phyloP scores from a whole-genome alignment of 1,140 invertebrate genomes.

The Solenopsis invicta region DNA sequence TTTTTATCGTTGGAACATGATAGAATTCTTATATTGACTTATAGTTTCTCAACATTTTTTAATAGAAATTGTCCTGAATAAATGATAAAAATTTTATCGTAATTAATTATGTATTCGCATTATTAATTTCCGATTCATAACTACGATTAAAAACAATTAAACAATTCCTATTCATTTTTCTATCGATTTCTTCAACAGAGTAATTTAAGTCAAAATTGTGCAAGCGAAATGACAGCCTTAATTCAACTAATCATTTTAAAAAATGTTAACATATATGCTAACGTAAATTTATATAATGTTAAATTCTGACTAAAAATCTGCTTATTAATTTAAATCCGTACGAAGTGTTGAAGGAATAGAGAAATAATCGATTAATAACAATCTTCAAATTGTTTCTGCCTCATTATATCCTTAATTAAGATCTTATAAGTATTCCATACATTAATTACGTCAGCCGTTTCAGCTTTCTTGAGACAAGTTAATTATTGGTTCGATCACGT shows the following conservation, averaged over 20 bases:
- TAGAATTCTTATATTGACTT: too few relatives aligned
- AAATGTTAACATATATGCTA: background rate
- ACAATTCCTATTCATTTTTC: too few relatives aligned
- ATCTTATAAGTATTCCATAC: constrained; percentile 17
- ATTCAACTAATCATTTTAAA: too few relatives aligned
- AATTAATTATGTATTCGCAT: too few relatives aligned
- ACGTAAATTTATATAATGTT: background rate
- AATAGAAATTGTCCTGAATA: too few relatives aligned
- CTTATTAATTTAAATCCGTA: background rate
- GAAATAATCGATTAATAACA: constrained; percentile 10
- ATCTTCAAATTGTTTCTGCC: background rate
- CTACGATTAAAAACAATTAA: too few relatives aligned
- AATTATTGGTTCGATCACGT: constrained; percentile 57
- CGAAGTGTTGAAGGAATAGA: background rate
- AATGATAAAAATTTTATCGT: too few relatives aligned
- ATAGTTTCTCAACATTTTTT: too few relatives aligned
- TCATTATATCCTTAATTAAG: constrained; percentile 40
- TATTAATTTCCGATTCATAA: too few relatives aligned
- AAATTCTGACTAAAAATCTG: constrained; percentile 3
- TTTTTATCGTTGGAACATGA: too few relatives aligned
- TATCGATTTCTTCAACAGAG: too few relatives aligned
- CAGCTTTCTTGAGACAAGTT: constrained; percentile 51
- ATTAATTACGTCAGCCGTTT: constrained; percentile 52
- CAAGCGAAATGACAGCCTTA: background rate
- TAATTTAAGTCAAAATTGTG: background rate